These are phyloP conservation scores for Machimus rusticus DNA, from an alignment of 2,888 invertebrate species.

Conservation along the genomic window DNA sequence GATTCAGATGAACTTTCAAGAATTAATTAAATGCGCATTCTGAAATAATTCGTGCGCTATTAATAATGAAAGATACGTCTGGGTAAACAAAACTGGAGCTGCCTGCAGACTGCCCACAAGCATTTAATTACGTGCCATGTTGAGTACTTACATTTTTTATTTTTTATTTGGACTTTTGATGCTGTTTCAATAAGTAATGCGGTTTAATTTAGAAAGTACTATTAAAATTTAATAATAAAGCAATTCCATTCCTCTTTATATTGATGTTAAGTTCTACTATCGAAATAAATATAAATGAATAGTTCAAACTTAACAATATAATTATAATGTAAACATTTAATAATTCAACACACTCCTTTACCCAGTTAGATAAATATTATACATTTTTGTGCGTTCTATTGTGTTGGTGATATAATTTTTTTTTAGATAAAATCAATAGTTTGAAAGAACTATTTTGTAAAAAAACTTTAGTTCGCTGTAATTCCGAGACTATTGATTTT, in stretches of 20 bases:
- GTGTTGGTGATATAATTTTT: no score
- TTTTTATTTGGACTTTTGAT: background rate
- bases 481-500: no score
- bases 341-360: no score
- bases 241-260: background rate
- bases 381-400: no score
- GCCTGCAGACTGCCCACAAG: background rate
- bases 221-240: background rate
- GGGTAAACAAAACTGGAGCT: background rate
- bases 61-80: background rate
- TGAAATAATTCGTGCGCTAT: background rate
- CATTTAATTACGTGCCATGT: background rate
- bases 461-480: no score
- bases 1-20: background rate
- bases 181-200: background rate
- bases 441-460: no score
- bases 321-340: no score
- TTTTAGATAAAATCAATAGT: no score
- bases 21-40: background rate
- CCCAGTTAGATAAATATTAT: no score
- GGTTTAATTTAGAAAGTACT: background rate
- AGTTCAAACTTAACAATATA: no score
- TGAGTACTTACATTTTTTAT: background rate
- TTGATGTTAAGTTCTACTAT: background rate
- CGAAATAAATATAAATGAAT: no score